phyloP scores from a whole-genome alignment of 2,113 vertebrate species.

The Gila orcuttii region DNA sequence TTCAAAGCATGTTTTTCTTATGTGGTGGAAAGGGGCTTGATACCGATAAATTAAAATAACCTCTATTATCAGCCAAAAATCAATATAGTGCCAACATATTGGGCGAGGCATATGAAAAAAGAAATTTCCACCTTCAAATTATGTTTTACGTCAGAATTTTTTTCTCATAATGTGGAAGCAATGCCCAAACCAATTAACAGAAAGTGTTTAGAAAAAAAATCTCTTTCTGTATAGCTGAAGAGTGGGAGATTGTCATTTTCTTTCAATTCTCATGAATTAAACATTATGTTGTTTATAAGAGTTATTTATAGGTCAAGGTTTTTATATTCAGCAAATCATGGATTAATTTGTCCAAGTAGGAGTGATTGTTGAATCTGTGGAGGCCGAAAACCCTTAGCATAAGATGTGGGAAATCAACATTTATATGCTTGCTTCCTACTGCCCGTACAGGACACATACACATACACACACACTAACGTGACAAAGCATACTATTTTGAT shows the following conservation, averaged over 20 bases:
- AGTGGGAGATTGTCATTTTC: background rate
- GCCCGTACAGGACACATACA: background rate
- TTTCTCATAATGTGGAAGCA: background rate
- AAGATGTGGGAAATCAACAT: constrained; percentile 5
- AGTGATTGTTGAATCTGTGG: constrained; percentile 11
- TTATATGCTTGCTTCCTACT: constrained; percentile 6
- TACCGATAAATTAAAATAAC: background rate
- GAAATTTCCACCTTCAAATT: background rate
- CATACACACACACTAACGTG: background rate
- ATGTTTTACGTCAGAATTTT: background rate
- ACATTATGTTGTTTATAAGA: background rate
- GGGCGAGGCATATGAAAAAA: background rate
- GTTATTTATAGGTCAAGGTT: background rate
- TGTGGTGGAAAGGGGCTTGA: background rate
- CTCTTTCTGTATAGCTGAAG: background rate
- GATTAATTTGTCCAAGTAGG: background rate
- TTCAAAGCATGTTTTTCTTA: background rate
- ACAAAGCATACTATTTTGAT: background rate
- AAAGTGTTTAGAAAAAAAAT: background rate
- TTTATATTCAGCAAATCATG: background rate
- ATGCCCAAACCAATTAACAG: background rate
- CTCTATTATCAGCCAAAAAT: background rate
- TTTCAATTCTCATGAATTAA: background rate
- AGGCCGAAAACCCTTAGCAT: background rate
- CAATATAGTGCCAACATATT: background rate